Percentiles rank a stretch among this genome's conserved stretches.
Conservation (phyloP, 2,888 invertebrate species). For the Hermaeophaga mercurialis region DNA sequence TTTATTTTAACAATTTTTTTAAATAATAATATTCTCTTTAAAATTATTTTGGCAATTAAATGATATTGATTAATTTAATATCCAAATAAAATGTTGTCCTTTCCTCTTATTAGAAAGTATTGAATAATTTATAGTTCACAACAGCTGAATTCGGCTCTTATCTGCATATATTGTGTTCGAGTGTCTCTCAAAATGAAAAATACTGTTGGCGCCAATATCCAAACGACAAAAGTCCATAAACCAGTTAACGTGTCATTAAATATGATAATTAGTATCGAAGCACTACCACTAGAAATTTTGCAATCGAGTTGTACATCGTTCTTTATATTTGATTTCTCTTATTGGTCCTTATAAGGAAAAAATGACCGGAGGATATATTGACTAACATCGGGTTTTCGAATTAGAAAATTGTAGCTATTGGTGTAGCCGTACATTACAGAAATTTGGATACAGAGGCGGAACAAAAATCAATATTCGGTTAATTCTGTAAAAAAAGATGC, state of each 20-base stretch:
- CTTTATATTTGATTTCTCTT: constrained; percentile 27
- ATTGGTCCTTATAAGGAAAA: constrained; percentile 32
- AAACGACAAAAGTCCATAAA: constrained; percentile 12
- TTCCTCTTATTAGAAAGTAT: too few species aligned
- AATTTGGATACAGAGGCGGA: constrained; percentile 7
- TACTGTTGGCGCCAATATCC: constrained; percentile 27
- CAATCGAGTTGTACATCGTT: constrained; percentile 18
- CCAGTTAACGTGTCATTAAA: constrained; percentile 10
- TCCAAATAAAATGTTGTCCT: too few species aligned
- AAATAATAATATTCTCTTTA: too few species aligned
- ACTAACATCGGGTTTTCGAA: constrained; percentile 7
- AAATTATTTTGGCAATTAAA: too few species aligned
- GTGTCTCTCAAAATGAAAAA: too few species aligned
- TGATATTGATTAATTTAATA: too few species aligned
- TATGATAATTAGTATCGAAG: constrained; percentile 13
- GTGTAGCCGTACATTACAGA: constrained; percentile 14
- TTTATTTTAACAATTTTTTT: too few species aligned
- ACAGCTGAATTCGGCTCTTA: too few species aligned
- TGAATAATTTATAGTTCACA: too few species aligned
- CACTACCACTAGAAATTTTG: constrained; percentile 15
- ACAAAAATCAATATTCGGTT: not conserved
- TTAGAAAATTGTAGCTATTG: constrained; percentile 15
- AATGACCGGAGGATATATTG: constrained; percentile 18
- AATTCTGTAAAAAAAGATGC: too few species aligned
- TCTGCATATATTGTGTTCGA: too few species aligned